These are phyloP conservation scores for Lottia scabra DNA, from an alignment of 2,888 invertebrate species.

Conservation along the genomic window DNA sequence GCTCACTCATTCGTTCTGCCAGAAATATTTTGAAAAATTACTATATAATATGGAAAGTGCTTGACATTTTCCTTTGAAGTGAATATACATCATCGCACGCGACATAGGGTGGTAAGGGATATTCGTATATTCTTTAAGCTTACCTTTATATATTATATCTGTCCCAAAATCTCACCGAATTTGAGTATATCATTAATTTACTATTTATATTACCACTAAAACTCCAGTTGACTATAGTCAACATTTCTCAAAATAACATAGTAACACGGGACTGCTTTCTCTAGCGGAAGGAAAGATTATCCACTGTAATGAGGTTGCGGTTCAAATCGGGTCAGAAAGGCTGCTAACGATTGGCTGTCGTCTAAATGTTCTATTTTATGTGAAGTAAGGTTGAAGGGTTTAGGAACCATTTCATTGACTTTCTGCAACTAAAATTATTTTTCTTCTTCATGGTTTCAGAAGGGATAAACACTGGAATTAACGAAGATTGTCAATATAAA, in stretches of 20 bases:
- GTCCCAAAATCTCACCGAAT: too few relatives aligned
- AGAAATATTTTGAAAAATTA: constrained; percentile 47
- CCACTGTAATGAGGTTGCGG: constrained; percentile 48
- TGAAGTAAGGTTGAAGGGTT: constrained; percentile 48
- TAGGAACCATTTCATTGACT: constrained; percentile 50
- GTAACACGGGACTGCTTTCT: constrained; percentile 55
- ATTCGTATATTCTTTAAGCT: not conserved
- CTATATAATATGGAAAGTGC: constrained; percentile 45
- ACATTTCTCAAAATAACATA: constrained; percentile 30
- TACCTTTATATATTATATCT: not conserved
- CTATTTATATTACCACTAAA: not conserved
- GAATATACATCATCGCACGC: constrained; percentile 36
- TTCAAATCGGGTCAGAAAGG: constrained; percentile 51
- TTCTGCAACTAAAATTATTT: constrained; percentile 54
- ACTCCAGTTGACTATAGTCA: not conserved
- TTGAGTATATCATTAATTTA: too few relatives aligned
- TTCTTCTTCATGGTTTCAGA: constrained; percentile 53
- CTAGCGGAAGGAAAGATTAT: constrained; percentile 50
- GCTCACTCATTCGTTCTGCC: constrained; percentile 7
- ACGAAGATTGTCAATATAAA: constrained; percentile 36
- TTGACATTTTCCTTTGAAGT: constrained; percentile 46
- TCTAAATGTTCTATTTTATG: constrained; percentile 57
- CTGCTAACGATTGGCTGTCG: constrained; percentile 55
- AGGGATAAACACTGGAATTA: constrained; percentile 44
- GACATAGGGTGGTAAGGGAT: constrained; percentile 1